Evolutionary conservation across 2,113 vertebrate species (phyloP).

Genomic region (Channa maculata): DNA sequence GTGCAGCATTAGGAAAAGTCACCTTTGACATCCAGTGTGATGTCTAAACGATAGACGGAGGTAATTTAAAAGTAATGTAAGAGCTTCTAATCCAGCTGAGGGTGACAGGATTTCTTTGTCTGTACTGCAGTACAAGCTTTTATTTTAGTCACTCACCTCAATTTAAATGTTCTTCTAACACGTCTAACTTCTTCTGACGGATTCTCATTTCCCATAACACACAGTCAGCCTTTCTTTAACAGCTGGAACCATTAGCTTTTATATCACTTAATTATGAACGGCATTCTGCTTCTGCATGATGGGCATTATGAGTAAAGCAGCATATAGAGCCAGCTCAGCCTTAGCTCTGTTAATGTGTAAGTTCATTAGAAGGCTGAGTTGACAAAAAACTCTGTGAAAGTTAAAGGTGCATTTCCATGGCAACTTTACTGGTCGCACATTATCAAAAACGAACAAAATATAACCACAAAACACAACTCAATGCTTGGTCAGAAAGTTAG

Average conservation of each 20-base stretch:
- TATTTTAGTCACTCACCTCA: conserved; percentile 31
- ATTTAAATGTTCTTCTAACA: conserved; percentile 14
- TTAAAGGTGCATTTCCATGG: background rate
- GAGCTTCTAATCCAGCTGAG: conserved; percentile 69
- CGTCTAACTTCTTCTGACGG: conserved; percentile 21
- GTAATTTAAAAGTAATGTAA: conserved; percentile 56
- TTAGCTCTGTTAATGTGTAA: conserved; percentile 34
- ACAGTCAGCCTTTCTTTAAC: conserved; percentile 55
- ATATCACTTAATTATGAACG: conserved; percentile 65
- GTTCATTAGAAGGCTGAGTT: conserved; percentile 54
- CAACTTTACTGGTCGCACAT: no score
- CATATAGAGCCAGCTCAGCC: conserved; percentile 43
- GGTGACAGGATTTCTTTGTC: conserved; percentile 50
- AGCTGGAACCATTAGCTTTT: conserved; percentile 68
- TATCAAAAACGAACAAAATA: no score
- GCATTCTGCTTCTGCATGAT: conserved; percentile 47
- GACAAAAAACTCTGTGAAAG: conserved; percentile 34
- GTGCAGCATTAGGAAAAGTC: conserved; percentile 23
- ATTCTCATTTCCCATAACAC: conserved; percentile 53
- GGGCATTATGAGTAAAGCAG: conserved; percentile 48
- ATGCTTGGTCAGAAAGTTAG: no score
- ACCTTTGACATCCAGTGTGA: conserved; percentile 12
- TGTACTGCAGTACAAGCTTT: conserved; percentile 44
- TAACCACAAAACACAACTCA: no score
- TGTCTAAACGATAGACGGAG: conserved; percentile 35